These are phyloP conservation scores for Oxytorus armatus DNA, from an alignment of 2,888 invertebrate species.

Conservation along the genomic window DNA sequence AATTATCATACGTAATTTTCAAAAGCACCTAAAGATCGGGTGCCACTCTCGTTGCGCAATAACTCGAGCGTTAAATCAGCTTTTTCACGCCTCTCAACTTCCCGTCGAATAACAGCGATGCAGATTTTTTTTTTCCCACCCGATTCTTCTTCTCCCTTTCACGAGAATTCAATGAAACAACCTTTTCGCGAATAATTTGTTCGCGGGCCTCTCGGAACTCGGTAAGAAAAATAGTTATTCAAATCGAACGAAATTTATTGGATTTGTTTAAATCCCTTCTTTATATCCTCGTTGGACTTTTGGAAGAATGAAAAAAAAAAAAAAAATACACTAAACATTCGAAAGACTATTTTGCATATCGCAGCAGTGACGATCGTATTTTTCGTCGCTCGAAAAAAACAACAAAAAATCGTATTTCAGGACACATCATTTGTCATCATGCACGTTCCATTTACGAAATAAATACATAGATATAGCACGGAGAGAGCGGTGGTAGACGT, in stretches of 20 bases:
- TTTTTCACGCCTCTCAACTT: constrained; percentile 34
- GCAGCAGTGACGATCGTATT: constrained; percentile 2
- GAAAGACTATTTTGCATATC: constrained; percentile 1
- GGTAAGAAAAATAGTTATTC: neutral
- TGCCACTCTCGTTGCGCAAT: constrained; percentile 28
- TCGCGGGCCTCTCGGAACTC: neutral
- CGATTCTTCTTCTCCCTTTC: neutral
- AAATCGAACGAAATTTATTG: neutral
- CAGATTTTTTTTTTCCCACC: constrained; percentile 6
- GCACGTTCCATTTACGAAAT: constrained; percentile 16
- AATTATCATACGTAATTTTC: constrained; percentile 45
- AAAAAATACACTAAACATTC: neutral
- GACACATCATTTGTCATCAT: constrained; percentile 60
- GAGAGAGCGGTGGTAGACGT: constrained; percentile 16
- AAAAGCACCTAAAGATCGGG: neutral
- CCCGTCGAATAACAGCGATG: constrained; percentile 1
- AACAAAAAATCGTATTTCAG: constrained; percentile 6
- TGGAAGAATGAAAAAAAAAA: neutral
- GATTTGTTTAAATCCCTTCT: neutral
- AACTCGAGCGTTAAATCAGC: constrained; percentile 43
- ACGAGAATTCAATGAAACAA: constrained; percentile 9
- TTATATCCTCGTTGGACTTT: neutral
- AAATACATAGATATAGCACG: constrained; percentile 11
- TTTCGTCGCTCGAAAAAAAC: neutral
- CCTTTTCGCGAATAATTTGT: constrained; percentile 31